phyloP scores from a whole-genome alignment of 1,140 invertebrate species.

The Temnothorax curvispinosus region DNA sequence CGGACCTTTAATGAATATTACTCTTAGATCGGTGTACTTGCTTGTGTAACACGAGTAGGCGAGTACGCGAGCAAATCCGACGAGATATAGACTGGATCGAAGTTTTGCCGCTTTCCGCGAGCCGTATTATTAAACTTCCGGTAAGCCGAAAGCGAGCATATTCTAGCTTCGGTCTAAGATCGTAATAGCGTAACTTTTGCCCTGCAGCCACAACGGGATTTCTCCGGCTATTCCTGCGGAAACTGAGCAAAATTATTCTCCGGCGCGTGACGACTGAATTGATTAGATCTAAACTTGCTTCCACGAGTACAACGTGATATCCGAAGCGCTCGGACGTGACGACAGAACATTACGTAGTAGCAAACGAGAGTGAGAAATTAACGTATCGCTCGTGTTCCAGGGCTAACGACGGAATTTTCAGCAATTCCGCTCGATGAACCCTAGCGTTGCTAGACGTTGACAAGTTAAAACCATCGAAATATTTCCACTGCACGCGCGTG shows the following conservation, averaged over 20 bases:
- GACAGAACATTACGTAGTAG: slow-evolving; percentile 14
- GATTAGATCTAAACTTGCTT: slow-evolving; percentile 70
- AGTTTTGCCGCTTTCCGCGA: slow-evolving; percentile 62
- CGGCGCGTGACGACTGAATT: slow-evolving; percentile 62
- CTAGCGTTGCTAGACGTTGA: slow-evolving; percentile 31
- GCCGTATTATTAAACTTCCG: slow-evolving; percentile 71
- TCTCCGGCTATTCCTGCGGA: slow-evolving; percentile 26
- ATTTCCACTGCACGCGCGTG: slow-evolving; percentile 14
- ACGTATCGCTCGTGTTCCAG: slow-evolving; percentile 35
- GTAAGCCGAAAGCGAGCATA: slow-evolving; percentile 53
- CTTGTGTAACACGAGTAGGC: neutral
- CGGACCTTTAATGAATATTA: slow-evolving; percentile 61
- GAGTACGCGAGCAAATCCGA: slow-evolving; percentile 55
- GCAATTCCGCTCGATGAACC: slow-evolving; percentile 33
- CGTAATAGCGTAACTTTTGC: slow-evolving; percentile 66
- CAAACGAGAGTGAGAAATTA: slow-evolving; percentile 44
- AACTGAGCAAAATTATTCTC: slow-evolving; percentile 66
- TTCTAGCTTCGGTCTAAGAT: slow-evolving; percentile 57
- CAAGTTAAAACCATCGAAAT: slow-evolving; percentile 46
- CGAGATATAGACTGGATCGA: slow-evolving; percentile 22
- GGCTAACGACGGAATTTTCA: slow-evolving; percentile 23
- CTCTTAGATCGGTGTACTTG: slow-evolving; percentile 50
- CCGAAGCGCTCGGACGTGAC: slow-evolving; percentile 29
- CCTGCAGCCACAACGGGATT: slow-evolving; percentile 48
- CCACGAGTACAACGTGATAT: slow-evolving; percentile 41